phyloP scores from a whole-genome alignment of 2,113 vertebrate genomes.

The Pelmatolapia mariae region DNA sequence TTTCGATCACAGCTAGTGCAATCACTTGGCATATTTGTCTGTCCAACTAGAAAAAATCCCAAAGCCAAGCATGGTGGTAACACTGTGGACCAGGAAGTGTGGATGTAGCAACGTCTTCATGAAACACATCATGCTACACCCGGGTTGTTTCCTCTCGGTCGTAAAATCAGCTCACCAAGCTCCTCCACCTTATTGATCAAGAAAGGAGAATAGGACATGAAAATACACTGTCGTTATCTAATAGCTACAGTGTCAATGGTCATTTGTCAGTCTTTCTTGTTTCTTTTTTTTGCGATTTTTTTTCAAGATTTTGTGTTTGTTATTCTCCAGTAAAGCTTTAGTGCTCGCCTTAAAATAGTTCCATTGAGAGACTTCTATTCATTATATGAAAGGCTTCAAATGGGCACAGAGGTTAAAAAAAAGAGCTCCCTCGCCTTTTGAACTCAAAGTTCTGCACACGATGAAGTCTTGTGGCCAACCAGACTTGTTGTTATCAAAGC shows the following conservation, averaged over 20 bases:
- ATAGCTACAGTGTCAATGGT: not conserved
- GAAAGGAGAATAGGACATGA: accelerated
- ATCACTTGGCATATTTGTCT: not conserved
- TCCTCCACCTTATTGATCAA: not conserved
- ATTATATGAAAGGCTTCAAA: not conserved
- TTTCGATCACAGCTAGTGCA: not conserved
- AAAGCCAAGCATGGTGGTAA: not conserved
- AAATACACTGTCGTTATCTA: accelerated
- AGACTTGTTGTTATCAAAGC: not conserved
- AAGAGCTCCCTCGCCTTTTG: not conserved
- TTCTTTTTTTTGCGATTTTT: not conserved
- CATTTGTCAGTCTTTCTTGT: not conserved
- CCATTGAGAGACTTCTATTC: not conserved
- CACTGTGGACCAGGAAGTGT: not conserved
- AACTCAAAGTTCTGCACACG: not conserved
- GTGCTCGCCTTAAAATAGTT: not conserved
- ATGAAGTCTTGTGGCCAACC: not conserved
- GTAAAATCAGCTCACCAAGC: not conserved
- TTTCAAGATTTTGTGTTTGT: not conserved
- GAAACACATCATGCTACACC: not conserved
- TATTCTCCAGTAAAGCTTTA: not conserved
- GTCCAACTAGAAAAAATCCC: not conserved
- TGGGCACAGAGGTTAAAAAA: not conserved
- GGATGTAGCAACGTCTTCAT: not conserved
- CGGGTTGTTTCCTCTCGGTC: not conserved